Evolutionary conservation across 2,888 invertebrate species (phyloP).

Genomic region (Cerastis rubricosa): DNA sequence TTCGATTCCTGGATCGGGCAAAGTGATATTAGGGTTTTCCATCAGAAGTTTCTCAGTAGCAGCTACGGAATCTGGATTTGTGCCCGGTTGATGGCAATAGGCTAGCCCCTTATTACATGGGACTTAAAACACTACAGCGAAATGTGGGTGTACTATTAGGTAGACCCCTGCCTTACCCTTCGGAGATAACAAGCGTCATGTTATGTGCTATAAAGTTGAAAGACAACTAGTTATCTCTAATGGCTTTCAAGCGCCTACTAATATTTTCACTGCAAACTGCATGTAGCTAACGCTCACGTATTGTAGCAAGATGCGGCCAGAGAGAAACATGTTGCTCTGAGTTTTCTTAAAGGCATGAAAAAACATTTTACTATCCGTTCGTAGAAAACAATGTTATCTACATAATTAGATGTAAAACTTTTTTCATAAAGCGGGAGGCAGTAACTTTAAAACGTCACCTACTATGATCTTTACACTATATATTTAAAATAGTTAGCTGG

Average conservation of each 20-base stretch:
- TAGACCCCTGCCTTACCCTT: too few species aligned
- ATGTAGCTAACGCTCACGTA: neutral
- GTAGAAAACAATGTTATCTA: neutral
- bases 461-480: neutral
- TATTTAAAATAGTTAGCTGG: neutral
- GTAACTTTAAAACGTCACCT: neutral
- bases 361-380: neutral
- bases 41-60: too few species aligned
- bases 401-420: neutral
- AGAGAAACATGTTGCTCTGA: conserved; percentile 22
- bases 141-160: too few species aligned
- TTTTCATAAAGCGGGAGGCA: neutral
- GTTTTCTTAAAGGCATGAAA: conserved; percentile 17
- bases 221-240: too few species aligned
- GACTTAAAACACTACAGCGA: too few species aligned
- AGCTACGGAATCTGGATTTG: too few species aligned
- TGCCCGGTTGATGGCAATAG: too few species aligned
- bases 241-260: conserved; percentile 16
- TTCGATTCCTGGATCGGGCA: too few species aligned
- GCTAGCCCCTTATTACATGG: too few species aligned
- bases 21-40: too few species aligned
- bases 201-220: too few species aligned
- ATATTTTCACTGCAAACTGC: neutral
- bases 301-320: neutral
- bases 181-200: too few species aligned